These are phyloP conservation scores for Andricus quercusramuli DNA, from an alignment of 2,888 invertebrate species.

Conservation along the genomic window DNA sequence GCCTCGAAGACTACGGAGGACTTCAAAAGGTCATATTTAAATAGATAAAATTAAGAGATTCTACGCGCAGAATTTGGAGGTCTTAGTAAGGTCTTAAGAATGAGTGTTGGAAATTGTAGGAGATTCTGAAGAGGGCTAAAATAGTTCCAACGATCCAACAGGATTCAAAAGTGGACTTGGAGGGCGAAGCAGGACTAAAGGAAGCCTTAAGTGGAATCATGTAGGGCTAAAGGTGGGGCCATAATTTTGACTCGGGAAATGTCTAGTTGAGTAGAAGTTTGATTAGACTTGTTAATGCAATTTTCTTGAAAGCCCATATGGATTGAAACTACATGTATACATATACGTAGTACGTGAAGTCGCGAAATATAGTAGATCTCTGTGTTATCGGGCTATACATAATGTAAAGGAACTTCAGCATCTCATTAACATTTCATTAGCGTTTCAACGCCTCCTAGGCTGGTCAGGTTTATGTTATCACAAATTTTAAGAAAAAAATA, in stretches of 20 bases:
- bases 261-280: slow-evolving; percentile 47
- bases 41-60: too few relatives aligned
- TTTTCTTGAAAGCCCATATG: slow-evolving; percentile 58
- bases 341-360: slow-evolving; percentile 11
- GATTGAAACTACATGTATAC: slow-evolving; percentile 4
- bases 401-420: slow-evolving; percentile 1
- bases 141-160: too few relatives aligned
- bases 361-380: neutral
- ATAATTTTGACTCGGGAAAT: neutral
- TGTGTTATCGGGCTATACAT: neutral
- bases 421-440: slow-evolving; percentile 15
- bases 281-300: slow-evolving; percentile 62
- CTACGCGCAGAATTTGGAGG: too few relatives aligned
- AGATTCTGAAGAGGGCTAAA: too few relatives aligned
- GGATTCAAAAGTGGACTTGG: too few relatives aligned
- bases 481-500: neutral
- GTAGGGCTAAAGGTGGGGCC: too few relatives aligned
- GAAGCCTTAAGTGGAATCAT: too few relatives aligned
- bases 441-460: neutral
- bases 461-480: neutral
- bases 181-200: too few relatives aligned
- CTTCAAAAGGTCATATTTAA: too few relatives aligned
- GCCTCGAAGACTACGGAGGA: too few relatives aligned
- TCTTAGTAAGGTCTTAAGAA: too few relatives aligned
- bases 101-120: too few relatives aligned